phyloP scores from a whole-genome alignment of 1,140 invertebrate genomes.

The Trichomalopsis sarcophagae region DNA sequence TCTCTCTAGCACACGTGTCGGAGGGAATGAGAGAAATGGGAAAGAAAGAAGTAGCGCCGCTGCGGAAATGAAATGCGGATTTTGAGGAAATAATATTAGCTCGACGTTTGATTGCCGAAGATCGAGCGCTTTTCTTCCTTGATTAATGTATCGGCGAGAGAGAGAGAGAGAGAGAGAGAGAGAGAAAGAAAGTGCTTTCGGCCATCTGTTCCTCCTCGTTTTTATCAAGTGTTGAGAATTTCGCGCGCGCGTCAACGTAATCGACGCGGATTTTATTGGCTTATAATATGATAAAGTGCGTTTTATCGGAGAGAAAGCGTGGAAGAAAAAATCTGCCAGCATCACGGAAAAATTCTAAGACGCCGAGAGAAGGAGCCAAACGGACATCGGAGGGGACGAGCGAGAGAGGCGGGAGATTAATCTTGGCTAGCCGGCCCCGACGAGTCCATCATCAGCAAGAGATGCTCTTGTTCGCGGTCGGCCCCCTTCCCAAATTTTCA shows the following conservation, averaged over 20 bases:
- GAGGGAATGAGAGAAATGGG: not conserved
- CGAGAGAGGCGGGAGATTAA: not conserved
- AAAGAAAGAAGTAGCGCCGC: not conserved
- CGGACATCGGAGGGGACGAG: not conserved
- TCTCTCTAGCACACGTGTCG: not conserved
- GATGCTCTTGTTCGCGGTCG: not conserved
- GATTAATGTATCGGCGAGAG: not conserved
- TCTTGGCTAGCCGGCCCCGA: not conserved
- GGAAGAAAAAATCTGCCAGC: no score
- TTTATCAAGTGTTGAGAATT: not conserved
- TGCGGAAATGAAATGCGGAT: not conserved
- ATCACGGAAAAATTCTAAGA: not conserved
- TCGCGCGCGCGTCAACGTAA: not conserved
- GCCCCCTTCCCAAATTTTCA: not conserved
- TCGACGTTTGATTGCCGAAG: not conserved
- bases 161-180: not conserved
- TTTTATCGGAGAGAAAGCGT: no score
- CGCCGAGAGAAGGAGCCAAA: not conserved
- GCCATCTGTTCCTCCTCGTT: not conserved
- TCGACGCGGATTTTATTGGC: not conserved
- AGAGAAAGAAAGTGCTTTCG: not conserved
- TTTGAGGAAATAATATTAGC: not conserved
- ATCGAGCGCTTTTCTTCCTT: not conserved
- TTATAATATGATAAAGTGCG: not conserved
- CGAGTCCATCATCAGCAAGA: constrained; percentile 16